Conservation (phyloP, 23 tunicate species). For the Styela clava region DNA sequence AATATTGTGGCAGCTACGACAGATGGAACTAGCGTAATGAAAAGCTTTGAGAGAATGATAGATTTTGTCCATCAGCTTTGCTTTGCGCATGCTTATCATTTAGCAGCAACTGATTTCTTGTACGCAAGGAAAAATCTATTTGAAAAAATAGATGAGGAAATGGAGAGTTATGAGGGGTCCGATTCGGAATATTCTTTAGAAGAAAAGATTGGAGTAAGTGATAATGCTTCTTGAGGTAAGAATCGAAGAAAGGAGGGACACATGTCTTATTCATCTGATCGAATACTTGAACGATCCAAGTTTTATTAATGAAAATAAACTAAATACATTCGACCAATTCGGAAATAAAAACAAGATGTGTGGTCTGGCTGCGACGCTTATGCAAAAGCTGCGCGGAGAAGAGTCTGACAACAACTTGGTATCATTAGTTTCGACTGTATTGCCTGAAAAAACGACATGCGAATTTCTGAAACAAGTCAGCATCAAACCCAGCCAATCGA, state of each 20-base stretch:
- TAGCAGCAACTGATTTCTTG: slow-evolving; percentile 55
- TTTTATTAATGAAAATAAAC: slow-evolving; percentile 31
- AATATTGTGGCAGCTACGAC: slow-evolving; percentile 60
- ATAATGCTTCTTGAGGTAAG: no score
- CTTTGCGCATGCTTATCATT: slow-evolving; percentile 58
- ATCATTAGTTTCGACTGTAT: slow-evolving; percentile 41
- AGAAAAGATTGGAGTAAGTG: slow-evolving; percentile 48
- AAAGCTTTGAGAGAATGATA: slow-evolving; percentile 58
- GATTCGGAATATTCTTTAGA: slow-evolving; percentile 51
- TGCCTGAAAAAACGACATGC: slow-evolving; percentile 25
- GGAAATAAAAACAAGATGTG: slow-evolving; percentile 47
- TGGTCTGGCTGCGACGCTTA: slow-evolving; percentile 43
- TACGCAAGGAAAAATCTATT: slow-evolving; percentile 44
- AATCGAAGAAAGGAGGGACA: no score
- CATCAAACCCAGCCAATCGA: slow-evolving; percentile 35
- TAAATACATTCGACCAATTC: slow-evolving; percentile 46
- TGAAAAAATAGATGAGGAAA: slow-evolving; percentile 31
- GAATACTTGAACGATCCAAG: no score
- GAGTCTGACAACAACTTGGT: slow-evolving; percentile 34
- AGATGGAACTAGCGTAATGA: slow-evolving; percentile 77
- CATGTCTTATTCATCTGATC: no score
- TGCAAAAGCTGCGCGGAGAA: slow-evolving; percentile 46
- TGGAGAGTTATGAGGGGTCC: slow-evolving; percentile 22
- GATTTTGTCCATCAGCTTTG: slow-evolving; percentile 47
- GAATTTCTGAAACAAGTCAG: slow-evolving; percentile 36